These are phyloP conservation scores for Galerucella pusilla DNA, from an alignment of 2,888 invertebrate genomes.

Conservation along the genomic window DNA sequence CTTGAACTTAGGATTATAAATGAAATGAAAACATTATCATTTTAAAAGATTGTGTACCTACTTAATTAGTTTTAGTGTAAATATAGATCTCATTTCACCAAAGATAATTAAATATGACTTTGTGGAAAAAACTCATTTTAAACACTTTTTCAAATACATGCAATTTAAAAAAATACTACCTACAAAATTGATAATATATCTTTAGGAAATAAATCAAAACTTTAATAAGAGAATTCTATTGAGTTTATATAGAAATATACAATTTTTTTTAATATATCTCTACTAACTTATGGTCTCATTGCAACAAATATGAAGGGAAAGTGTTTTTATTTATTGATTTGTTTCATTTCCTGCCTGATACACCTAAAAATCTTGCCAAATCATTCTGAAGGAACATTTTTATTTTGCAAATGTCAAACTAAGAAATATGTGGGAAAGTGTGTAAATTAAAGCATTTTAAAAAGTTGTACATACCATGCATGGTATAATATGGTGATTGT, in stretches of 20 bases:
- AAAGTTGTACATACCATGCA: constrained; percentile 61
- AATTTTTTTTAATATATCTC: not conserved
- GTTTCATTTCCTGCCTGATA: constrained; percentile 28
- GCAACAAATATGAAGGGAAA: constrained; percentile 20
- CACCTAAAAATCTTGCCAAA: constrained; percentile 29
- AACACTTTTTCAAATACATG: too few species aligned
- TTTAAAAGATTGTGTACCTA: too few species aligned
- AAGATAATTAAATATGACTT: too few species aligned
- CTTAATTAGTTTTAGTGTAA: too few species aligned
- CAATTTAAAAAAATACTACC: too few species aligned
- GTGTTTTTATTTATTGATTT: constrained; percentile 38
- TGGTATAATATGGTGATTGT: constrained; percentile 62
- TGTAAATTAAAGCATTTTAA: constrained; percentile 46
- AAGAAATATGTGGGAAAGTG: constrained; percentile 47
- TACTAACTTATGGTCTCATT: not conserved
- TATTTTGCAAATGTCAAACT: constrained; percentile 23
- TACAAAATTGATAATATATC: too few species aligned
- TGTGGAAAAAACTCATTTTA: too few species aligned
- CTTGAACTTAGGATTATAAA: too few species aligned
- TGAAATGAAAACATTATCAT: too few species aligned
- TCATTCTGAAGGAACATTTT: constrained; percentile 26
- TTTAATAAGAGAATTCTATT: not conserved
- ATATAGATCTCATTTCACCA: too few species aligned
- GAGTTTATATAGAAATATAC: not conserved
- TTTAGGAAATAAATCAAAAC: too few species aligned